Base-by-base conservation (phyloP, 2,888 invertebrate genomes). In the Amblyjoppa proteus region DNA sequence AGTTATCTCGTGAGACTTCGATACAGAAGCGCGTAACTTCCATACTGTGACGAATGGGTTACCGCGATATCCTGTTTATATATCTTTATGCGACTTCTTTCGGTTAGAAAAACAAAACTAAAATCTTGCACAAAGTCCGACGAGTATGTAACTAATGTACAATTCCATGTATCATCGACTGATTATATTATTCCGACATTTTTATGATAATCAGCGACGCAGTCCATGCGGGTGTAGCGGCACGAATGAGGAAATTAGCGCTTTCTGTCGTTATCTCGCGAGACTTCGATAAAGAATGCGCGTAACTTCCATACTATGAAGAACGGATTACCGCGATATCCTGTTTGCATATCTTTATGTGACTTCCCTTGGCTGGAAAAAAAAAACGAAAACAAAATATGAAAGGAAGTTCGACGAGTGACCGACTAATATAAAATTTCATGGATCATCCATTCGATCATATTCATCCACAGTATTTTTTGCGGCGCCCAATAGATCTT, bases 1-100 rank as follows among this genome's bases (percentile, higher is more conserved):
- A 68, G 11, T 68, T 13, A 20, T 20, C 20, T 45, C 20, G 69
- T 13, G 20, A 45, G 13, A 49, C 41, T 25, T 56, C 13, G 13
- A 70, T 78, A 20, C n/a, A 11, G 58, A n/a, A n/a, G 11, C 41
- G 56, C 69, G 56, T 20, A 56, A 25, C 9, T 25, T 56, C 25
- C 20, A 25, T 9, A 9, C 56, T 9, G 6, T 56, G 56, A 56
- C 56, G 9, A 56, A 25, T 56, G 9, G 25, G 56, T 11, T 11
- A 56, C 25, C 56, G 9, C 25, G 3, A 25, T 56, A 9, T 56
- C 56, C 56, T 56, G 25, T 56, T 56, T 56, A 0, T 3, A 56
- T 25, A 25, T 56, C 56, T 25, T 3, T 56, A 56, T 56, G 20
- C 25, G 25, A 56, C 9, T 25, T 56, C 56, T 11, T 25, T 56